A percentile compares a stretch with the other conserved stretches of the same genome.
phyloP scores from a whole-genome alignment of 2,797 vertebrate species.

The Acomys russatus region DNA sequence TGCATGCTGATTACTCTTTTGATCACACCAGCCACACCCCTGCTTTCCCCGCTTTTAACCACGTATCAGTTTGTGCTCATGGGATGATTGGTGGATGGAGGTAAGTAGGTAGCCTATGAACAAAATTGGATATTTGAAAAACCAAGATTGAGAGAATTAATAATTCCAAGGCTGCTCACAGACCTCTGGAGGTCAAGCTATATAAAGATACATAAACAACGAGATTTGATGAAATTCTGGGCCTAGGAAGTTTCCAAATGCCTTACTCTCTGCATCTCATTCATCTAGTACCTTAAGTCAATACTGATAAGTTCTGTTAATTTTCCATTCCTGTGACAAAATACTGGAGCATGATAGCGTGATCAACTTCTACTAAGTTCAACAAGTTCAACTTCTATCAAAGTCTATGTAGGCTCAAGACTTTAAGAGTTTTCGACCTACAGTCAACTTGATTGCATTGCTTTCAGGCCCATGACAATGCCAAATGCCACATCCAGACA shows the following conservation, averaged over 20 bases:
- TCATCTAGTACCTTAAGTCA: not conserved
- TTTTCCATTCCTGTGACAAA: not conserved
- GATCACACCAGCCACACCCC: not conserved
- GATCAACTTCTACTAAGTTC: no score
- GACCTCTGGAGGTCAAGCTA: not conserved
- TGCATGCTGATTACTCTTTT: not conserved
- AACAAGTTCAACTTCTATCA: no score
- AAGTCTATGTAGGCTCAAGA: not conserved
- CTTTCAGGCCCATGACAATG: no score
- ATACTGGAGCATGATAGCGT: not conserved
- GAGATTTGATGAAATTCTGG: not conserved
- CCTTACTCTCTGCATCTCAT: not conserved
- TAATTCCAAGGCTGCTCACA: fast-evolving
- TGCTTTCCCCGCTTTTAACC: no score
- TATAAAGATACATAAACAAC: not conserved
- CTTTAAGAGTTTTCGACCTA: not conserved
- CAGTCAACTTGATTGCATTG: not conserved
- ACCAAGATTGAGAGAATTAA: not conserved
- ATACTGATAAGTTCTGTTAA: not conserved
- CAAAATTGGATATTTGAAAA: not conserved
- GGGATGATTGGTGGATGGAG: not conserved
- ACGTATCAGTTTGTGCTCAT: not conserved
- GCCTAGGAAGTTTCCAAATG: not conserved
- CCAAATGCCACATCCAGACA: not conserved
- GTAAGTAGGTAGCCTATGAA: not conserved